A percentile compares a stretch with the other conserved stretches of the same genome.
Evolutionary conservation across 1,140 invertebrate genomes (phyloP).

Genomic region (Epicauta chinensis): DNA sequence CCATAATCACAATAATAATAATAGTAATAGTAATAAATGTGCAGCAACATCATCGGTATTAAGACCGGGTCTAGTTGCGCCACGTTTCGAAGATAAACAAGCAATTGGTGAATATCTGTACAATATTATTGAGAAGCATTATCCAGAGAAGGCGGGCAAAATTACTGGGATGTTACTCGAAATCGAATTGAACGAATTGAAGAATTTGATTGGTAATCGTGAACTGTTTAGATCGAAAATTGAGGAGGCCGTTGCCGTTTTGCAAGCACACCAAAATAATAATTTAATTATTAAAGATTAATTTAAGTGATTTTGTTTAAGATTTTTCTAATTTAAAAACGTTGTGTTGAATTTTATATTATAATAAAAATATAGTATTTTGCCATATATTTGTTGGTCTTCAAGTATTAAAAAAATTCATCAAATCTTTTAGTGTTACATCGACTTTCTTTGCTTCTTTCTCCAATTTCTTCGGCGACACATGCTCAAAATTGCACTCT

Average conservation of each 20-base stretch:
- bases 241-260: constrained; percentile 40
- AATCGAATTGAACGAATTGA: constrained; percentile 70
- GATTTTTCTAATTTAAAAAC: too few species aligned
- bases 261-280: constrained; percentile 33
- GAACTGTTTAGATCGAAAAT: constrained; percentile 39
- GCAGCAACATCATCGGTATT: constrained; percentile 21
- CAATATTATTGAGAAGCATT: constrained; percentile 59
- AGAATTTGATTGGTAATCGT: constrained; percentile 42
- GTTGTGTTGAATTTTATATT: background rate
- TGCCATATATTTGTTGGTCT: constrained; percentile 13
- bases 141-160: constrained; percentile 64
- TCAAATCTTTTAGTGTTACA: too few species aligned
- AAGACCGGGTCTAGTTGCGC: too few species aligned
- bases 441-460: too few species aligned
- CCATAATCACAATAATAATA: too few species aligned
- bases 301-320: background rate
- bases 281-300: background rate
- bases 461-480: too few species aligned
- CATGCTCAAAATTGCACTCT: too few species aligned
- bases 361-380: constrained; percentile 1
- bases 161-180: constrained; percentile 78
- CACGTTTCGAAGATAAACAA: constrained; percentile 72
- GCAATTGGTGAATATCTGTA: constrained; percentile 69
- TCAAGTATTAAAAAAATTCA: background rate
- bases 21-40: constrained; percentile 31